Percentiles rank a stretch among this genome's conserved stretches.
These are phyloP conservation scores for Opisthograptis luteolata DNA, from an alignment of 2,888 invertebrate genomes.

Conservation along the genomic window DNA sequence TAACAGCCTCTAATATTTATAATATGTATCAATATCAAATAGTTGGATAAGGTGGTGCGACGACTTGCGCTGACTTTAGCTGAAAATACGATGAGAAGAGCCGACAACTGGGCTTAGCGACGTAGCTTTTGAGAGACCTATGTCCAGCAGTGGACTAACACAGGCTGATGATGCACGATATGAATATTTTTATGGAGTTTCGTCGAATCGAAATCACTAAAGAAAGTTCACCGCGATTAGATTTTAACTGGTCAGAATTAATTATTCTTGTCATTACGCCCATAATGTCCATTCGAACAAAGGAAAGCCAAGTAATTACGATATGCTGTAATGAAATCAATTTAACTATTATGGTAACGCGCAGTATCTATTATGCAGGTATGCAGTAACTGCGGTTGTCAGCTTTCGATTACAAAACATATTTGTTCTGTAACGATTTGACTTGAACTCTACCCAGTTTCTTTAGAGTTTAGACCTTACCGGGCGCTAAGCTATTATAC, in stretches of 20 bases:
- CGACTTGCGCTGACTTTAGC: too few species aligned
- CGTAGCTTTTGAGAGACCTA: too few species aligned
- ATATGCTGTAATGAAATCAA: conserved; percentile 14
- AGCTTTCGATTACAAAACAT: conserved; percentile 26
- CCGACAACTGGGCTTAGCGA: too few species aligned
- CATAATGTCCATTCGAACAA: neutral
- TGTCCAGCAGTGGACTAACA: too few species aligned
- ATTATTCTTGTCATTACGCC: neutral
- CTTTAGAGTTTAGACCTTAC: neutral
- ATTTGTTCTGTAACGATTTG: conserved; percentile 5
- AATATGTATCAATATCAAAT: too few species aligned
- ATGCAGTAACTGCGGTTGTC: conserved; percentile 27
- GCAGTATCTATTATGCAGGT: conserved; percentile 25
- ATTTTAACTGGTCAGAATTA: neutral
- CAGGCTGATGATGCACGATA: too few species aligned
- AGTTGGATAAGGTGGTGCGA: too few species aligned
- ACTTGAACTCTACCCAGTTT: neutral
- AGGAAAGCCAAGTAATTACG: neutral
- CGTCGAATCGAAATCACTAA: neutral
- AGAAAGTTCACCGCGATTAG: neutral
- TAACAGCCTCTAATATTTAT: too few species aligned
- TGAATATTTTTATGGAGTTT: neutral
- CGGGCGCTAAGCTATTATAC: too few species aligned
- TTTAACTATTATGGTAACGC: conserved; percentile 22
- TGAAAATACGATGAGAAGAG: too few species aligned